Evolutionary conservation across 2,113 vertebrate genomes (phyloP).

Genomic region (Phrynocephalus versicolor): DNA sequence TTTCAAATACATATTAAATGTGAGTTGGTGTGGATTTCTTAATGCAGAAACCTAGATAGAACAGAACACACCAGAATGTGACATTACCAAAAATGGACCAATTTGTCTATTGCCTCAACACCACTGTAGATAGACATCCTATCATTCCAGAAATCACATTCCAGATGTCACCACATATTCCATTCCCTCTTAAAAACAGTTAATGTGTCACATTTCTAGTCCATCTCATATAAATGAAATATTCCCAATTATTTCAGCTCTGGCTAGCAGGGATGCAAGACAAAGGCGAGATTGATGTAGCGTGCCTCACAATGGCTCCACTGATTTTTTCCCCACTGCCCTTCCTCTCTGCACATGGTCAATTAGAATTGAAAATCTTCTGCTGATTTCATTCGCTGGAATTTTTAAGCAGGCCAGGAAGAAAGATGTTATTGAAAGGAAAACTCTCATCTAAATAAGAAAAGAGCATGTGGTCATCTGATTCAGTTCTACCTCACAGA

Average conservation of each 20-base stretch:
- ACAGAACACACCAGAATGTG: background rate
- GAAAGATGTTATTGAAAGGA: constrained; percentile 88
- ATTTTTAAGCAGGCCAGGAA: constrained; percentile 85
- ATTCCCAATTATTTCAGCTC: constrained; percentile 70
- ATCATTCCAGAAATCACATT: background rate
- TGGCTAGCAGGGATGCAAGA: constrained; percentile 61
- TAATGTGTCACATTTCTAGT: constrained; percentile 39
- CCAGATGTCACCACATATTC: background rate
- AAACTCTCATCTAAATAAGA: constrained; percentile 85
- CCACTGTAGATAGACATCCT: background rate
- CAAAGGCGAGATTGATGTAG: constrained; percentile 79
- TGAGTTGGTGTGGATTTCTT: background rate
- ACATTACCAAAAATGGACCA: background rate
- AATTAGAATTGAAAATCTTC: constrained; percentile 86
- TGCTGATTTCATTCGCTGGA: constrained; percentile 83
- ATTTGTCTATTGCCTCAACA: background rate
- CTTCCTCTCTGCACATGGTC: constrained; percentile 80
- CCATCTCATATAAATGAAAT: constrained; percentile 65
- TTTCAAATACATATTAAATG: background rate
- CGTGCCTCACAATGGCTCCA: constrained; percentile 74
- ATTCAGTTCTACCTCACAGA: constrained; percentile 69
- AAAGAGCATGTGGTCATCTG: constrained; percentile 80
- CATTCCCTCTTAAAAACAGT: background rate
- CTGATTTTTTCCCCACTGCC: constrained; percentile 76
- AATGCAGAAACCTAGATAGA: background rate